Percentiles rank a stretch among this genome's conserved stretches.
phyloP scores from a whole-genome alignment of 2,888 invertebrate genomes.

The Dendrolimus pini region DNA sequence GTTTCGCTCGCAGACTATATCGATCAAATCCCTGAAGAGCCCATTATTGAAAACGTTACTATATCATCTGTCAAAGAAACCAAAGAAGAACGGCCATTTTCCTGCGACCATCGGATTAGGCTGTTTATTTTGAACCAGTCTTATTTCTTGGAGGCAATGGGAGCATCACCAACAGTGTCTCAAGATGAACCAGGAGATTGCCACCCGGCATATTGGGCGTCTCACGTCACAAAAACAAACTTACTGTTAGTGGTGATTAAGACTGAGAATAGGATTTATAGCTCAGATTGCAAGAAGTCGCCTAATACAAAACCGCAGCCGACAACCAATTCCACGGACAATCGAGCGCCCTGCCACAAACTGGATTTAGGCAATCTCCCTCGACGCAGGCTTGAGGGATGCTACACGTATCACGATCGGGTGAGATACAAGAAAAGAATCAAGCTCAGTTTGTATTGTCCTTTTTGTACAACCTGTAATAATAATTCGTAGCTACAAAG shows the following conservation, averaged over 20 bases:
- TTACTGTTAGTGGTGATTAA: slow-evolving; percentile 85
- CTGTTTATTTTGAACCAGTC: slow-evolving; percentile 82
- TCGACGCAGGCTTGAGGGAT: slow-evolving; percentile 82
- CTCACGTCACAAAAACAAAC: slow-evolving; percentile 86
- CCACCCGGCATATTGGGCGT: slow-evolving; percentile 78
- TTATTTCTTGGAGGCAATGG: slow-evolving; percentile 54
- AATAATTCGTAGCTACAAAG: too few relatives aligned
- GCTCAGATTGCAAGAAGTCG: slow-evolving; percentile 60
- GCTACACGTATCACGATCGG: slow-evolving; percentile 85
- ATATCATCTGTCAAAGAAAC: slow-evolving; percentile 44
- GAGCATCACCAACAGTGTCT: slow-evolving; percentile 39
- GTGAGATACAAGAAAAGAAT: slow-evolving; percentile 43
- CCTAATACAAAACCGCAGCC: slow-evolving; percentile 76
- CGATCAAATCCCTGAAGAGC: slow-evolving; percentile 26
- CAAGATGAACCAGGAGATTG: slow-evolving; percentile 44
- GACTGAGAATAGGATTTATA: slow-evolving; percentile 31
- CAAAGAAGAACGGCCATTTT: slow-evolving; percentile 61
- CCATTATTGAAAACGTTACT: slow-evolving; percentile 33
- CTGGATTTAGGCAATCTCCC: slow-evolving; percentile 81
- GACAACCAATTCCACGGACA: slow-evolving; percentile 48
- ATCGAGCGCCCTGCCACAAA: slow-evolving; percentile 85
- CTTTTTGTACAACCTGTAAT: too few relatives aligned
- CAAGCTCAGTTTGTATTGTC: too few relatives aligned
- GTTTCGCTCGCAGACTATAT: slow-evolving; percentile 43
- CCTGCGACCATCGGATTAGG: slow-evolving; percentile 85